Evolutionary conservation across 2,113 vertebrate species (phyloP).

Genomic region (Scomber scombrus): DNA sequence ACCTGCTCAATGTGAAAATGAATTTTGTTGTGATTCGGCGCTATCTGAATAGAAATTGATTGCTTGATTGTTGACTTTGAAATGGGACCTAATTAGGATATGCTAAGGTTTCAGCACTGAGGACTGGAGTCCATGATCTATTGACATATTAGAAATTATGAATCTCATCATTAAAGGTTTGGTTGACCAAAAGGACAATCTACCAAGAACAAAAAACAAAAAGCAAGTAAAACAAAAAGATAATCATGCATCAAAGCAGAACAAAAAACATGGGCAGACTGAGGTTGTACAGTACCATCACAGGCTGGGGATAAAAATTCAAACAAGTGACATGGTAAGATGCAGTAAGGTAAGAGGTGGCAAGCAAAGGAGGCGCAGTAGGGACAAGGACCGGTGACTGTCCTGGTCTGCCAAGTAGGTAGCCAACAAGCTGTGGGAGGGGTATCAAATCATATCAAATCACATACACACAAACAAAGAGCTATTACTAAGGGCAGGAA

Average conservation of each 20-base stretch:
- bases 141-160: neutral
- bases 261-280: constrained; percentile 20
- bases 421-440: constrained; percentile 7
- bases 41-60: too few species aligned
- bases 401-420: neutral
- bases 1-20: too few species aligned
- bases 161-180: neutral
- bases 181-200: constrained; percentile 35
- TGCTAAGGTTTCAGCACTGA: neutral
- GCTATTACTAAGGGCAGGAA: constrained; percentile 35
- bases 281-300: constrained; percentile 18
- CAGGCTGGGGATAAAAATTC: constrained; percentile 47
- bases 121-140: neutral
- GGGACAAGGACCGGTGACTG: neutral
- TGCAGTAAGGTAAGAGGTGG: constrained; percentile 1
- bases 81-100: neutral
- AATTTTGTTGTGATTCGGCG: too few species aligned
- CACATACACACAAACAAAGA: constrained; percentile 18
- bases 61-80: neutral
- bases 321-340: constrained; percentile 14
- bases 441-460: constrained; percentile 7
- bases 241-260: constrained; percentile 51
- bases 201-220: constrained; percentile 12
- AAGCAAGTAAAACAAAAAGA: constrained; percentile 29
- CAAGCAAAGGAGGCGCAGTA: neutral